phyloP scores from a whole-genome alignment of 2,113 vertebrate genomes.

The Salvelinus namaycush region DNA sequence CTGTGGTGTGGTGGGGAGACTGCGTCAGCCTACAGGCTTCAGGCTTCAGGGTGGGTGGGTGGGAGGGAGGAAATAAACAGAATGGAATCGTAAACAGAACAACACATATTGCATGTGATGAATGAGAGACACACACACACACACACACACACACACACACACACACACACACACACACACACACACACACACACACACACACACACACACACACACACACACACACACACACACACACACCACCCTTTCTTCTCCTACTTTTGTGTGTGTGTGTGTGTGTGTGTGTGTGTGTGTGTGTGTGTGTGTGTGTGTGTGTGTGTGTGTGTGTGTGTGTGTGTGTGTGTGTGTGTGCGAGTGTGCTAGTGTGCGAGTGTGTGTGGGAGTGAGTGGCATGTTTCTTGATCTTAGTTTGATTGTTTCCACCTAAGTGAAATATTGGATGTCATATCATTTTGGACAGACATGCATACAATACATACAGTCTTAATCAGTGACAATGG shows the following conservation, averaged over 20 bases:
- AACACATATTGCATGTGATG: not conserved
- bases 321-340: conserved; percentile 35
- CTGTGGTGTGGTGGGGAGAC: conserved; percentile 32
- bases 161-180: no score
- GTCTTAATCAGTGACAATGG: not conserved
- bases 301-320: conserved; percentile 23
- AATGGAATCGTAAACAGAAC: conserved; percentile 1
- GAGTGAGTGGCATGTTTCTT: conserved; percentile 55
- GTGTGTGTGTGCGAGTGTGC: not conserved
- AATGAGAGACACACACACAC: no score
- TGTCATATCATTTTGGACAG: not conserved
- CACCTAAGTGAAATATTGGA: not conserved
- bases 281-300: conserved; percentile 18
- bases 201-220: no score
- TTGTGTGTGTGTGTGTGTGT: not conserved
- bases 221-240: no score
- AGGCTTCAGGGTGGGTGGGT: conserved; percentile 16
- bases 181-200: no score
- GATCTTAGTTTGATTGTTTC: conserved; percentile 42
- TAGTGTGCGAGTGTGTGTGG: not conserved
- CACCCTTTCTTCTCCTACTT: no score
- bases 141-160: no score
- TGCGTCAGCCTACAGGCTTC: conserved; percentile 35
- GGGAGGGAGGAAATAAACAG: conserved; percentile 29
- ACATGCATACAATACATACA: not conserved